A percentile compares a stretch with the other conserved stretches of the same genome.
Conservation (phyloP, 2,888 invertebrate species). For the Cephus pulcher region DNA sequence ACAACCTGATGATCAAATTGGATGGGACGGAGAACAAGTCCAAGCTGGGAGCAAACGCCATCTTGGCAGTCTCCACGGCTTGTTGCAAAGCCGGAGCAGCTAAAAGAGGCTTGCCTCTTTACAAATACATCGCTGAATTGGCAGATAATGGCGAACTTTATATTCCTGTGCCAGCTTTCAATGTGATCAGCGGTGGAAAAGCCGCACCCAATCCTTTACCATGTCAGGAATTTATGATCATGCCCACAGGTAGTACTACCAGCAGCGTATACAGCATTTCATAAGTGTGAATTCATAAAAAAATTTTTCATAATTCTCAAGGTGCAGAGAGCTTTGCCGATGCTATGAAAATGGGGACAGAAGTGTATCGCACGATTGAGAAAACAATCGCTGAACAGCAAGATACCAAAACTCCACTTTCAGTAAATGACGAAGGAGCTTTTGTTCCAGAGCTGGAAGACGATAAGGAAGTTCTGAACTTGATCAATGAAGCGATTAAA, state of each 20-base stretch:
- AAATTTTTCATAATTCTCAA: slow-evolving; percentile 16
- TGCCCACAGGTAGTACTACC: slow-evolving; percentile 47
- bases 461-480: slow-evolving; percentile 47
- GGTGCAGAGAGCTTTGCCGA: slow-evolving; percentile 57
- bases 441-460: slow-evolving; percentile 51
- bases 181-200: slow-evolving; percentile 55
- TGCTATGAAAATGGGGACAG: slow-evolving; percentile 57
- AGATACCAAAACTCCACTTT: slow-evolving; percentile 46
- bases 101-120: slow-evolving; percentile 54
- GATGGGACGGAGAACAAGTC: slow-evolving; percentile 59
- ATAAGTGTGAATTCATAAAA: background rate
- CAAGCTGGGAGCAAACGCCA: slow-evolving; percentile 55
- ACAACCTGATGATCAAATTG: slow-evolving; percentile 46
- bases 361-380: slow-evolving; percentile 50
- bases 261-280: background rate
- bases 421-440: slow-evolving; percentile 48
- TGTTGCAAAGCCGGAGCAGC: slow-evolving; percentile 61
- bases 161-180: slow-evolving; percentile 58
- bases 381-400: slow-evolving; percentile 44
- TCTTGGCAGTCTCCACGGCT: slow-evolving; percentile 54
- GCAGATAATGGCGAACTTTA: slow-evolving; percentile 44
- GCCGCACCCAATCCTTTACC: slow-evolving; percentile 47
- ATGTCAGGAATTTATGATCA: slow-evolving; percentile 54
- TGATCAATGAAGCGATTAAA: slow-evolving; percentile 52
- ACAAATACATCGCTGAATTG: slow-evolving; percentile 54